Percentiles rank a stretch among this genome's conserved stretches.
phyloP scores from a whole-genome alignment of 2,888 invertebrate genomes.

The Drosophila neotestacea region DNA sequence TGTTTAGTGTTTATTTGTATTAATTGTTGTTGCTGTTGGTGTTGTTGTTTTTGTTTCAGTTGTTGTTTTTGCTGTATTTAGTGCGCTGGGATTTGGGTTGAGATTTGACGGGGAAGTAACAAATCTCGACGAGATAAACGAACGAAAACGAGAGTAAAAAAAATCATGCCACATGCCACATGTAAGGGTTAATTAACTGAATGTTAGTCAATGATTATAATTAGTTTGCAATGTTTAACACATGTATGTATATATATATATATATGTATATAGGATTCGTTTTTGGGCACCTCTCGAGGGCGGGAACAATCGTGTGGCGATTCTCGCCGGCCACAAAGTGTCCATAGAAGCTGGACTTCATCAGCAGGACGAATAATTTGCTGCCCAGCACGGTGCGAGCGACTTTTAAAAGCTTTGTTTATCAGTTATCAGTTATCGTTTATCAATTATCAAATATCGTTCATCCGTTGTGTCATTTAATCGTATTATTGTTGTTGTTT shows the following conservation, averaged over 20 bases:
- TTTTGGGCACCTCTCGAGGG: conserved; percentile 88
- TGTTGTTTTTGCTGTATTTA: neutral
- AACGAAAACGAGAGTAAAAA: conserved; percentile 1
- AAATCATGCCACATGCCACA: conserved; percentile 47
- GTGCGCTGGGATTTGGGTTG: conserved; percentile 5
- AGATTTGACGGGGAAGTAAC: neutral
- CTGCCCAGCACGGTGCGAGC: conserved; percentile 91
- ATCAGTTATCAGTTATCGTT: conserved; percentile 4
- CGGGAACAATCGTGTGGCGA: conserved; percentile 93
- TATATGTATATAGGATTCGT: neutral
- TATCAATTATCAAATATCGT: conserved; percentile 7
- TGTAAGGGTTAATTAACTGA: neutral
- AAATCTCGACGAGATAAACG: conserved; percentile 4
- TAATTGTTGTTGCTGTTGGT: neutral
- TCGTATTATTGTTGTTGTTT: neutral
- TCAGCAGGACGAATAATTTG: conserved; percentile 91
- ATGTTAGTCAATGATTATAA: conserved; percentile 12
- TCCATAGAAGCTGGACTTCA: conserved; percentile 98
- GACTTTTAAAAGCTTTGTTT: conserved; percentile 92
- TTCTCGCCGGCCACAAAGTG: conserved; percentile 99
- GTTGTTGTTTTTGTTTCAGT: neutral
- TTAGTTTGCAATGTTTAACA: conserved; percentile 3
- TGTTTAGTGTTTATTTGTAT: neutral
- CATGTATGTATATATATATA: neutral
- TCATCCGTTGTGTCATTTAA: conserved; percentile 7